phyloP scores from a whole-genome alignment of 2,888 invertebrate species.

The Andrena fulva region DNA sequence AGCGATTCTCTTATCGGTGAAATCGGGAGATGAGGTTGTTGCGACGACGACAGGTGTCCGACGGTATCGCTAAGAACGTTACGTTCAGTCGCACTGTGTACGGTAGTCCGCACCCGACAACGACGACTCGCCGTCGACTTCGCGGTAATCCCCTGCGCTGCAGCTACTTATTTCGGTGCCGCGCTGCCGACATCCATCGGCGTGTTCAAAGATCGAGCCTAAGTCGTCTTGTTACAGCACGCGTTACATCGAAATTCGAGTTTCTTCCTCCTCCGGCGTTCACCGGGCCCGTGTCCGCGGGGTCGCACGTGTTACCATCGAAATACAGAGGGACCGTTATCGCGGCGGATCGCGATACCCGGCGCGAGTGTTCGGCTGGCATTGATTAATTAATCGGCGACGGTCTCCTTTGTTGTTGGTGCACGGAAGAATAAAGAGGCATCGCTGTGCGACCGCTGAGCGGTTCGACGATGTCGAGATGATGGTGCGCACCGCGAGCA shows the following conservation, averaged over 20 bases:
- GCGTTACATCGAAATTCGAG: background rate
- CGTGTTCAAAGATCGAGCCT: background rate
- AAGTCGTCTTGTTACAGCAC: no score
- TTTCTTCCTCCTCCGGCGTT: background rate
- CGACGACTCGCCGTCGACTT: constrained; percentile 25
- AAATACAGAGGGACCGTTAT: constrained; percentile 14
- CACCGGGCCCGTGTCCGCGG: no score
- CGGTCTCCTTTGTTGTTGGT: background rate
- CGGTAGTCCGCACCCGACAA: constrained; percentile 33
- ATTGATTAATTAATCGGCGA: constrained; percentile 6
- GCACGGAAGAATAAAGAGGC: background rate
- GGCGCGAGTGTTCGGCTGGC: constrained; percentile 8
- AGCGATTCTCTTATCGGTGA: constrained; percentile 59
- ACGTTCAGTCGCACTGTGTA: constrained; percentile 48
- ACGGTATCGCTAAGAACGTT: constrained; percentile 55
- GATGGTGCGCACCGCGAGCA: background rate
- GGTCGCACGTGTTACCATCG: constrained; percentile 1
- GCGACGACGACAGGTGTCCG: constrained; percentile 48
- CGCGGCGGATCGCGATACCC: constrained; percentile 7
- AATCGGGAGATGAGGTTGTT: constrained; percentile 57
- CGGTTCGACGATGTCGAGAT: constrained; percentile 9
- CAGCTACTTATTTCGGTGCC: constrained; percentile 20
- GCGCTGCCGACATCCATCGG: background rate
- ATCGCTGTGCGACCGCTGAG: background rate
- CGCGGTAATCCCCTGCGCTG: constrained; percentile 1